A percentile compares a stretch with the other conserved stretches of the same genome.
Conservation (phyloP, 2,113 vertebrate genomes). For the Sinocyclocheilus rhinocerous region DNA sequence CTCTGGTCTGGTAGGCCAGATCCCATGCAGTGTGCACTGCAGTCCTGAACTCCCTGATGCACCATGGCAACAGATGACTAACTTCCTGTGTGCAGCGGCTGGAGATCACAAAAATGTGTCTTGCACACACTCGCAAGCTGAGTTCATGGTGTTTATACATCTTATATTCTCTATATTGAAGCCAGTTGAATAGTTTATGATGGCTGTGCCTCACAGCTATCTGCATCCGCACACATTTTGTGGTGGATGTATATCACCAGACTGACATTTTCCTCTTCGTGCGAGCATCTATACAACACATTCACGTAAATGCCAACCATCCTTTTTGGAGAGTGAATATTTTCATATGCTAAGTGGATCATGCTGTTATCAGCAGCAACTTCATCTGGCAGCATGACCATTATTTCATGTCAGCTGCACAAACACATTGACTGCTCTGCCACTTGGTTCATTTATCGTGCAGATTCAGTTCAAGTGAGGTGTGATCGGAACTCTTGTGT, state of each 20-base stretch:
- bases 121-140: neutral
- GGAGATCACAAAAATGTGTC: slow-evolving; percentile 9
- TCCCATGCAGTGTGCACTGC: neutral
- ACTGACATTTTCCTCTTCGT: slow-evolving; percentile 25
- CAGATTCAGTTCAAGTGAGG: neutral
- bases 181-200: neutral
- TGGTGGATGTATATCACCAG: slow-evolving; percentile 20
- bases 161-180: neutral
- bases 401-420: neutral
- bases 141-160: neutral
- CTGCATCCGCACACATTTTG: slow-evolving; percentile 9
- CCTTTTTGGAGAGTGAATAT: neutral
- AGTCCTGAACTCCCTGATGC: slow-evolving; percentile 30
- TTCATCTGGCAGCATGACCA: slow-evolving; percentile 11
- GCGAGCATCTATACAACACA: slow-evolving; percentile 25
- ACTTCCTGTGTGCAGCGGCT: slow-evolving; percentile 39
- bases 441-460: slow-evolving; percentile 8
- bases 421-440: neutral
- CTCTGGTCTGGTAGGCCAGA: slow-evolving; percentile 15
- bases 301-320: slow-evolving; percentile 34
- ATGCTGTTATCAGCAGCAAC: slow-evolving; percentile 10
- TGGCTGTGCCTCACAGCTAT: slow-evolving; percentile 6
- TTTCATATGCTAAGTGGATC: slow-evolving; percentile 31
- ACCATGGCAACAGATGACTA: slow-evolving; percentile 51
- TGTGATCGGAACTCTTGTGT: slow-evolving; percentile 34